These are phyloP conservation scores for Hestina assimilis DNA, from an alignment of 1,140 invertebrate species.

Conservation along the genomic window DNA sequence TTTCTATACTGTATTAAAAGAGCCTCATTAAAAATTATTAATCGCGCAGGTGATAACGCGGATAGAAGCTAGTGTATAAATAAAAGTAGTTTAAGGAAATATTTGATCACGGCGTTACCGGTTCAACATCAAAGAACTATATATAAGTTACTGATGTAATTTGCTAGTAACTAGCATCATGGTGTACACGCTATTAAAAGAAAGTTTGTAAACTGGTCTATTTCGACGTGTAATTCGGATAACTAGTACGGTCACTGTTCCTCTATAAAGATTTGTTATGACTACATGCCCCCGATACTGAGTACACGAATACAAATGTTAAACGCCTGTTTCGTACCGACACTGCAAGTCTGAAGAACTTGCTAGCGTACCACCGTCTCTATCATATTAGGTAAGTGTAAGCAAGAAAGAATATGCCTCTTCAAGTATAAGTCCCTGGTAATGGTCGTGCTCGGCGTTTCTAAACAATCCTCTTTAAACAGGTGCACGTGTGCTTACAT, in stretches of 20 bases:
- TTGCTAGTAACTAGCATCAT: not conserved
- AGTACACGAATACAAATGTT: not conserved
- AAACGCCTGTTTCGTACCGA: not conserved
- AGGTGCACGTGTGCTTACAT: constrained; percentile 60
- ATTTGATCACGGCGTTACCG: not conserved
- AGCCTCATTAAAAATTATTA: too few relatives aligned
- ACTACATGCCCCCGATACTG: constrained; percentile 9
- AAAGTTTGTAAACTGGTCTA: constrained; percentile 16
- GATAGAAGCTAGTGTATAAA: too few relatives aligned
- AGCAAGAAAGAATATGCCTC: constrained; percentile 10
- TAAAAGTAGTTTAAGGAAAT: too few relatives aligned
- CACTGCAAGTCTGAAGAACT: not conserved
- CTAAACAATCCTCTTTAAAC: constrained; percentile 58
- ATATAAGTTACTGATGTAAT: constrained; percentile 3
- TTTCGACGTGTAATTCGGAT: constrained; percentile 13
- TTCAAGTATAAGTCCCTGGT: constrained; percentile 21
- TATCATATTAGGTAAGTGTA: constrained; percentile 21
- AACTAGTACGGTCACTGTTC: constrained; percentile 11
- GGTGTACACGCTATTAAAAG: constrained; percentile 9
- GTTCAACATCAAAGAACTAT: constrained; percentile 14
- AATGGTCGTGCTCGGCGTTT: constrained; percentile 33
- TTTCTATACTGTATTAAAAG: too few relatives aligned
- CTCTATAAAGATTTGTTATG: constrained; percentile 11
- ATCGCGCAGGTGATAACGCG: too few relatives aligned
- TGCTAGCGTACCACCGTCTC: not conserved